Conservation (phyloP, 1,140 invertebrate species). For the Pomacea maculata region DNA sequence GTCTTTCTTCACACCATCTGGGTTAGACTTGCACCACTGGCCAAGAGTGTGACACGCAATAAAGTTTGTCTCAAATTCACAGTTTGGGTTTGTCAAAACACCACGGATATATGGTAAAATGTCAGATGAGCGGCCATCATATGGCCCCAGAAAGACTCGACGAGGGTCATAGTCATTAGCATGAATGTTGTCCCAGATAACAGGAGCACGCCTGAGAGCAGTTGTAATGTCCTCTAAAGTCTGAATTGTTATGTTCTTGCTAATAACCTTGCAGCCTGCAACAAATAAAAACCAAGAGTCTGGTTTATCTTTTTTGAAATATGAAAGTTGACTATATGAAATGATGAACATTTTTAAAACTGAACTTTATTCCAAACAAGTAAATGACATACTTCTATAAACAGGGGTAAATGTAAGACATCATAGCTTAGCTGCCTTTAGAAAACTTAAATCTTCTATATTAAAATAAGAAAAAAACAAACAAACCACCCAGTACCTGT, state of each 20-base stretch:
- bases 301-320: too few relatives aligned
- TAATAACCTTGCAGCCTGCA: conserved; percentile 91
- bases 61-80: conserved; percentile 98
- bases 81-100: conserved; percentile 97
- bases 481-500: conserved; percentile 73
- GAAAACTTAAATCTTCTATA: neutral
- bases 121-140: conserved; percentile 90
- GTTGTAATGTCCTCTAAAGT: conserved; percentile 93
- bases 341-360: neutral
- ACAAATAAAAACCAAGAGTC: neutral
- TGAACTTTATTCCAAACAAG: neutral
- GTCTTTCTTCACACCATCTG: conserved; percentile 58
- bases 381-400: neutral
- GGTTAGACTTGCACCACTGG: conserved; percentile 83
- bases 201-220: conserved; percentile 86
- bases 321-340: neutral
- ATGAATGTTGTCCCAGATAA: conserved; percentile 99
- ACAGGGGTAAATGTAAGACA: too few relatives aligned
- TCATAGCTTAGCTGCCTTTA: too few relatives aligned
- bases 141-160: conserved; percentile 92
- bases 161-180: conserved; percentile 99
- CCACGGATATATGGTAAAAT: conserved; percentile 85
- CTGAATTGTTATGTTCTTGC: conserved; percentile 86
- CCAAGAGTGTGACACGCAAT: conserved; percentile 94
- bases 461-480: neutral